These are phyloP conservation scores for Onychomys torridus DNA, from an alignment of 2,797 vertebrate species.

Conservation along the genomic window DNA sequence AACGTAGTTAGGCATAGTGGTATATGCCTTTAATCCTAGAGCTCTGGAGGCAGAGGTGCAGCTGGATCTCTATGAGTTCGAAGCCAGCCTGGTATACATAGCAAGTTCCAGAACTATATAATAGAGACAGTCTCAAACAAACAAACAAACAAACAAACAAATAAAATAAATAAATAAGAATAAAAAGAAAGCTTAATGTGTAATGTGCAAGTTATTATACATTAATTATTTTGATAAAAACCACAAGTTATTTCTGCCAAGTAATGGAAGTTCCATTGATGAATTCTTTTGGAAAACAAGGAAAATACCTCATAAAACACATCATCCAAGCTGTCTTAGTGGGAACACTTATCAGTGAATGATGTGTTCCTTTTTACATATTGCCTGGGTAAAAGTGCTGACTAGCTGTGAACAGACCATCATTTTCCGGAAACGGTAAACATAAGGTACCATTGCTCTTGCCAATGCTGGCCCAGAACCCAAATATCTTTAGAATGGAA, in stretches of 20 bases:
- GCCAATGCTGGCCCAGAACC: background rate
- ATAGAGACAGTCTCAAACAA: background rate
- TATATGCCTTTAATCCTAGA: background rate
- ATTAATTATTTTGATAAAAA: background rate
- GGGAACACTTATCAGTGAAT: slow-evolving; percentile 8
- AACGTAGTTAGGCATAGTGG: background rate
- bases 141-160: background rate
- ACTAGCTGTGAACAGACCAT: slow-evolving; percentile 6
- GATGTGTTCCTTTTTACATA: background rate
- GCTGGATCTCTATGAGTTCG: background rate
- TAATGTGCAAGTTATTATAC: background rate
- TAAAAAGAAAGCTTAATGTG: background rate
- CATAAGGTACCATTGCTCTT: background rate
- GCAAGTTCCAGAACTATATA: background rate
- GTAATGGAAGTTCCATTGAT: background rate
- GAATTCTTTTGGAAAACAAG: slow-evolving; percentile 59
- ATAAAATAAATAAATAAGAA: background rate
- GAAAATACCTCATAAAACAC: background rate
- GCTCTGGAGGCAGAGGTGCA: background rate
- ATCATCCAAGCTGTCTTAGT: background rate
- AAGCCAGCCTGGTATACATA: background rate
- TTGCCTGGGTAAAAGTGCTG: background rate
- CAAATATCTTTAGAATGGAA: background rate
- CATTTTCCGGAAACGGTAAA: slow-evolving; percentile 6
- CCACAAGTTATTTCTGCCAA: background rate